Percentiles rank a stretch among this genome's conserved stretches.
phyloP scores from a whole-genome alignment of 2,113 vertebrate species.

The Thunnus maccoyii region DNA sequence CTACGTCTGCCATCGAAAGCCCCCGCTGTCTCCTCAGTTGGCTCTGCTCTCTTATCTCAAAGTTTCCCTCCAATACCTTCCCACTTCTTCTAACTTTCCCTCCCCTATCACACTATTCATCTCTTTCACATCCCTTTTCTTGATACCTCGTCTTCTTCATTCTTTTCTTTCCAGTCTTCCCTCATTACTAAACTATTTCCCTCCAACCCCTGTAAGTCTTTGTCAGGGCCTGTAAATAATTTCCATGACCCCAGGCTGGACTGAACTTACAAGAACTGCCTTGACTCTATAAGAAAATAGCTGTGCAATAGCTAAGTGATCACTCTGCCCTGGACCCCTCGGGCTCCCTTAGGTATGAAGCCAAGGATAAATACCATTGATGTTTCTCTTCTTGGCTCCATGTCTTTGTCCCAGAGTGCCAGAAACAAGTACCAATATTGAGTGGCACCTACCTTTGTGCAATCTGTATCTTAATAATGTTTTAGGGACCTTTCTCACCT shows the following conservation, averaged over 20 bases:
- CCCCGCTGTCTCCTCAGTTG: constrained; percentile 10
- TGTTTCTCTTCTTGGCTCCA: constrained; percentile 15
- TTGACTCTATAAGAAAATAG: constrained; percentile 21
- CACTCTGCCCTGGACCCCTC: not conserved
- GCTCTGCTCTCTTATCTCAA: constrained; percentile 36
- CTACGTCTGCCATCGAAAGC: constrained; percentile 14
- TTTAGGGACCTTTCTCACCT: no score
- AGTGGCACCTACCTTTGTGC: not conserved
- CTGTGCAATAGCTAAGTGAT: constrained; percentile 36
- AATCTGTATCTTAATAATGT: constrained; percentile 8
- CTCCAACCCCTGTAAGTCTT: not conserved
- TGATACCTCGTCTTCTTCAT: not conserved
- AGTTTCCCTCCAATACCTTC: not conserved
- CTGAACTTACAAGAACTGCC: constrained; percentile 12
- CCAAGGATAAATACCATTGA: constrained; percentile 17
- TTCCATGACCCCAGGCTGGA: not conserved
- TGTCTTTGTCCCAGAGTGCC: not conserved
- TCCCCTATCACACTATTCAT: constrained; percentile 5
- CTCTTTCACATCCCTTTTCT: not conserved
- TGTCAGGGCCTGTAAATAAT: not conserved
- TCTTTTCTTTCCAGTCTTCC: not conserved
- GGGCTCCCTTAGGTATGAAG: not conserved
- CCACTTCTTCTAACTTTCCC: not conserved
- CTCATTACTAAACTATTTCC: not conserved
- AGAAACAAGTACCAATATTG: not conserved